These are phyloP conservation scores for Mustela nigripes DNA, from an alignment of 2,113 vertebrate species.

Conservation along the genomic window DNA sequence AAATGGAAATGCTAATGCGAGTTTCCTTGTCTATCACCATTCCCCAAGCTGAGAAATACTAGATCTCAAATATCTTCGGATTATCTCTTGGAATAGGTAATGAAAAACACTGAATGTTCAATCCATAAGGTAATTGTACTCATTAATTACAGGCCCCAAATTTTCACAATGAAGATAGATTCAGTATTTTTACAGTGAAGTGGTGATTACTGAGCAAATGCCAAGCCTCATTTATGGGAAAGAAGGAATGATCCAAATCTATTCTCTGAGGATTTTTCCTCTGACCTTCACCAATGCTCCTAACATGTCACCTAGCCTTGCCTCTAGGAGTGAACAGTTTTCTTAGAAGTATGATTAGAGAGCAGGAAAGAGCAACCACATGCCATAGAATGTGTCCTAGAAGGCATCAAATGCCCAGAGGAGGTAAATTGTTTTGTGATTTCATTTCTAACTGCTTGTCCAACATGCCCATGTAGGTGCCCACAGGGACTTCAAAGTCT, in stretches of 20 bases:
- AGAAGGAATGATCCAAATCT: not conserved
- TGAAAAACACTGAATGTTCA: not conserved
- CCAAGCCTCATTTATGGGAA: not conserved
- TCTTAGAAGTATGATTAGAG: not conserved
- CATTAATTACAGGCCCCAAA: slow-evolving; percentile 55
- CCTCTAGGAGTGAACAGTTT: not conserved
- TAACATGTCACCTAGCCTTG: not conserved
- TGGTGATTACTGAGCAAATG: not conserved
- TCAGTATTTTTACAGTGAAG: slow-evolving; percentile 13
- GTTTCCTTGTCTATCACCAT: slow-evolving; percentile 19
- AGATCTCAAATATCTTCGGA: not conserved
- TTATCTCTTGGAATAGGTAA: not conserved
- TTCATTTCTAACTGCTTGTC: not conserved
- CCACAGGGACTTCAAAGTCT: not conserved
- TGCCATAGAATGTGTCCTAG: not conserved
- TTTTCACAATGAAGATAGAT: not conserved
- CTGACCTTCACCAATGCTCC: not conserved
- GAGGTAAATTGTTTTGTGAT: not conserved
- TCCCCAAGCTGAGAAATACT: not conserved
- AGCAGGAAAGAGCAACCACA: not conserved
- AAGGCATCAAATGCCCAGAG: not conserved
- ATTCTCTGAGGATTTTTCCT: not conserved
- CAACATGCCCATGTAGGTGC: not conserved
- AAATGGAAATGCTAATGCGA: slow-evolving; percentile 59
- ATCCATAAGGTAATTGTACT: not conserved